Evolutionary conservation across 1,140 invertebrate genomes (phyloP), one percentile per base, ranked within the genome.

Genomic region (Phocides pigmalion): DNA sequence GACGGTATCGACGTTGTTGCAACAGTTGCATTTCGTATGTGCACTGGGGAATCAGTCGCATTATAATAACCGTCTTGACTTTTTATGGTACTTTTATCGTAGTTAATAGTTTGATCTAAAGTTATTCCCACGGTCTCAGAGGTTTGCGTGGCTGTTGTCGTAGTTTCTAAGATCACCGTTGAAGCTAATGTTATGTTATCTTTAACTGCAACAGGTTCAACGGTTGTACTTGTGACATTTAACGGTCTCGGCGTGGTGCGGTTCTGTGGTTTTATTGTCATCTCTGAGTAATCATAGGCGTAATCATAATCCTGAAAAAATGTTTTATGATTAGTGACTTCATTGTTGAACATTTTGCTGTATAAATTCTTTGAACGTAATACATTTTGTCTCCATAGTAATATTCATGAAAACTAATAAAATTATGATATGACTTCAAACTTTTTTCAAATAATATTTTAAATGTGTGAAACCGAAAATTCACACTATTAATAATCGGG

Each of bases 251-350:
- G 79, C 59, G 89, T 83, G 37, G 87, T 87, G 62, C 80, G 73
- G 66, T 82, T 82, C 41, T 81, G 78, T 25, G 93, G 93, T 87
- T 93, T 94, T 54, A 94, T 90, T 22, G 93, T 94, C 74, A 94
- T 92, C 68, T 93, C 93, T 15, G 93, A 91, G 70, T 93, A 93
- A 79, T 94, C 93, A 66, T 94, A 94, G 19, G 90, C 92, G 69
- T 94, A 94, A 72, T 93, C 93, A 63, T 93, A 93, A 81, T 93
- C 93, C 93, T 94, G 79, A 11, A 92, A 93, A 61, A 39, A 67
- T 8, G 37, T 4, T 41, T 54, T 46, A 42, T 66, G 49, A 32
- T 53, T 11, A 62, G 22, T 47, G 16, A 15, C 35, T 41, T 62
- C 14, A n/a, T n/a, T n/a, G n/a, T n/a, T n/a, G n/a, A n/a, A n/a